These are phyloP conservation scores for Sericinus montela DNA, from an alignment of 2,888 invertebrate genomes.

Conservation along the genomic window DNA sequence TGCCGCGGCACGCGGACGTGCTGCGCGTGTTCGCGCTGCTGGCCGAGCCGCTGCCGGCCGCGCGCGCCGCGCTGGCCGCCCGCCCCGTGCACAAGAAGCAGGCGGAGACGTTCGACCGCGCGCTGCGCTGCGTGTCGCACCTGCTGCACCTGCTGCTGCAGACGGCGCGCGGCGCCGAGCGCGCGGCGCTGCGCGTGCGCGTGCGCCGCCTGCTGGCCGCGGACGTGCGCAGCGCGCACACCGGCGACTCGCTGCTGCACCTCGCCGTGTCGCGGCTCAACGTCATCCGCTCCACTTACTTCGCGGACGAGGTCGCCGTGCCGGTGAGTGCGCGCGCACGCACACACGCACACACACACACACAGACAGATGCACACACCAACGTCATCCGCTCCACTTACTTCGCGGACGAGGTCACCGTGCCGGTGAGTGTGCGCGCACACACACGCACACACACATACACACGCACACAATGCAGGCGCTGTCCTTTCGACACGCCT, in stretches of 20 bases:
- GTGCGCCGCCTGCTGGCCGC: constrained; percentile 79
- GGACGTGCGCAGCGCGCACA: constrained; percentile 83
- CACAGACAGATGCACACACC: too few relatives aligned
- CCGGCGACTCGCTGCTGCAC: constrained; percentile 91
- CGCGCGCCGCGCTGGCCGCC: constrained; percentile 63
- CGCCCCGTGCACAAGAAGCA: constrained; percentile 88
- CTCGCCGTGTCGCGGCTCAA: constrained; percentile 88
- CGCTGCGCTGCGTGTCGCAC: constrained; percentile 88
- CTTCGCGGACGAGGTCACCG: constrained; percentile 83
- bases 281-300: constrained; percentile 87
- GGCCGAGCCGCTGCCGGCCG: constrained; percentile 78
- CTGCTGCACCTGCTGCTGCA: constrained; percentile 84
- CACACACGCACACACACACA: too few relatives aligned
- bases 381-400: constrained; percentile 89
- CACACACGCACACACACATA: too few relatives aligned
- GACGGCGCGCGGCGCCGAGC: constrained; percentile 74
- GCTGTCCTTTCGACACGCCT: too few relatives aligned
- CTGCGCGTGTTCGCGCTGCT: constrained; percentile 84
- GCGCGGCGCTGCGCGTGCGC: constrained; percentile 61
- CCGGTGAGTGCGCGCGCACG: constrained; percentile 47
- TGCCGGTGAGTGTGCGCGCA: constrained; percentile 51
- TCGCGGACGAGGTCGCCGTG: constrained; percentile 82
- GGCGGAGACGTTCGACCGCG: constrained; percentile 89
- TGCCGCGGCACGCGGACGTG: constrained; percentile 82
- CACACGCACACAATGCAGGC: too few relatives aligned